phyloP scores from a whole-genome alignment of 1,140 invertebrate species.

The Ditylenchus dipsaci region DNA sequence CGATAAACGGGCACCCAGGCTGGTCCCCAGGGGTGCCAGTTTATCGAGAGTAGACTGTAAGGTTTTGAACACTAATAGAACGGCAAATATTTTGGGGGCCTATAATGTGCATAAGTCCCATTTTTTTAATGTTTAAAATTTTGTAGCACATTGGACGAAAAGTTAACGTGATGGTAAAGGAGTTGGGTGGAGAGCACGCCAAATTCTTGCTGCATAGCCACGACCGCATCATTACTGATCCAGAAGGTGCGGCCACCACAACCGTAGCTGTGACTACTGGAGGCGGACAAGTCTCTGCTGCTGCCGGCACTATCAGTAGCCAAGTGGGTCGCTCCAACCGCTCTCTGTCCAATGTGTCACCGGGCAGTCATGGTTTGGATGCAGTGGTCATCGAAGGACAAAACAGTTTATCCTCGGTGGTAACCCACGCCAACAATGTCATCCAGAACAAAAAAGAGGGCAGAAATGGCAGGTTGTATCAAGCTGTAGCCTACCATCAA shows the following conservation, averaged over 20 bases:
- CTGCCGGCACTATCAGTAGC: not conserved
- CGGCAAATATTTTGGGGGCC: too few relatives aligned
- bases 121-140: not conserved
- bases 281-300: not conserved
- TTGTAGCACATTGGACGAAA: constrained; percentile 39
- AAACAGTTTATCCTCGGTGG: not conserved
- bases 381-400: not conserved
- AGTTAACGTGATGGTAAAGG: constrained; percentile 43
- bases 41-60: too few relatives aligned
- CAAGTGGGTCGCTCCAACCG: not conserved
- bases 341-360: constrained; percentile 9
- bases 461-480: not conserved
- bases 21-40: too few relatives aligned
- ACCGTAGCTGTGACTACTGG: constrained; percentile 13
- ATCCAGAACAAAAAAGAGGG: not conserved
- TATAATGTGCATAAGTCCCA: too few relatives aligned
- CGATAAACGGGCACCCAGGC: too few relatives aligned
- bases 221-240: constrained; percentile 33
- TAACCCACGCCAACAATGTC: not conserved
- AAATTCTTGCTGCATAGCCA: constrained; percentile 42
- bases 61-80: too few relatives aligned
- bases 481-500: not conserved
- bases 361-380: not conserved
- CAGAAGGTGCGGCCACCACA: constrained; percentile 22
- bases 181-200: constrained; percentile 36